These are phyloP conservation scores for Ictalurus furcatus DNA, from an alignment of 2,113 vertebrate genomes.

Conservation along the genomic window DNA sequence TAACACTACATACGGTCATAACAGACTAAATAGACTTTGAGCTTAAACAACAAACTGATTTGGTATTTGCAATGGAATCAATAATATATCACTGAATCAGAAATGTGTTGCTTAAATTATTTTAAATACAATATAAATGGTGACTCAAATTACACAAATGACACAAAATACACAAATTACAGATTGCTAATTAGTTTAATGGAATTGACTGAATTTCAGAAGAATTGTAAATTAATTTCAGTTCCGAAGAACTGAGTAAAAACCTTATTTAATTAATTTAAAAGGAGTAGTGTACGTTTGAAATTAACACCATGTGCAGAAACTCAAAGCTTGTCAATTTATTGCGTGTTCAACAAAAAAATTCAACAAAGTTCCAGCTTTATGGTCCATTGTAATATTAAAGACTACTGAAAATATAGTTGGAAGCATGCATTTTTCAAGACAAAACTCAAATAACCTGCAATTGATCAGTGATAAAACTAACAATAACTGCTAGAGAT, in stretches of 20 bases:
- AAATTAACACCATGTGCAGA: background rate
- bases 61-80: background rate
- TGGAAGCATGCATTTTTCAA: background rate
- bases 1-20: background rate
- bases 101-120: background rate
- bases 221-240: background rate
- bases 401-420: background rate
- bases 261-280: background rate
- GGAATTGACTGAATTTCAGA: background rate
- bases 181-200: background rate
- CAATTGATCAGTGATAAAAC: background rate
- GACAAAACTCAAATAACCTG: background rate
- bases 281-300: background rate
- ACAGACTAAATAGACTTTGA: background rate
- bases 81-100: background rate
- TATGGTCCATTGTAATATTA: background rate
- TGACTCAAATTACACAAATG: too few relatives aligned
- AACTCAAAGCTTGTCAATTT: slow-evolving; percentile 3
- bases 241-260: background rate
- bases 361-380: background rate
- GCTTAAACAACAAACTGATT: background rate
- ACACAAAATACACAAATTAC: background rate
- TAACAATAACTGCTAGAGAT: background rate
- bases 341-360: slow-evolving; percentile 28
- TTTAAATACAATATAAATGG: background rate